These are phyloP conservation scores for Bungarus multicinctus DNA, from an alignment of 2,113 vertebrate species.

Conservation along the genomic window DNA sequence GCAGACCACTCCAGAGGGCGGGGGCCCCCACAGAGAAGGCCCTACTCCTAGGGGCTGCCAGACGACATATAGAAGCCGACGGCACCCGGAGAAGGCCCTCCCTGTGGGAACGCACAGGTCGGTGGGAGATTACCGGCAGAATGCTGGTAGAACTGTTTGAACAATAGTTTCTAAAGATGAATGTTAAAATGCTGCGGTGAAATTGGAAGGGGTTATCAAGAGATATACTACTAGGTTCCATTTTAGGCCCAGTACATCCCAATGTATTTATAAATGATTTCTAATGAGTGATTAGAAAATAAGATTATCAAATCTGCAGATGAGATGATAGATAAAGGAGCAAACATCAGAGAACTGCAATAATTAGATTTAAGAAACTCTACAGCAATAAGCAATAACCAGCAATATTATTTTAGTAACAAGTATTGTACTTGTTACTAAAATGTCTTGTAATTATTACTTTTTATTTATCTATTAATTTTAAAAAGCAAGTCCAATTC, in stretches of 20 bases:
- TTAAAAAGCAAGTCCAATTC: neutral
- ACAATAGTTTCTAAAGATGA: neutral
- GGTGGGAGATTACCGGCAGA: no score
- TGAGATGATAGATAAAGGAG: neutral
- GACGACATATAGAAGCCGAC: no score
- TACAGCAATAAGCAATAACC: neutral
- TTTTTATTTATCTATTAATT: neutral
- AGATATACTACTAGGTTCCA: neutral
- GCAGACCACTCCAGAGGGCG: no score
- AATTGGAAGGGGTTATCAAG: neutral
- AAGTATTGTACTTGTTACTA: neutral
- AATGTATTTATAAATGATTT: neutral
- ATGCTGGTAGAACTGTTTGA: neutral
- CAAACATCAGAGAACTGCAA: neutral
- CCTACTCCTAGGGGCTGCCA: no score
- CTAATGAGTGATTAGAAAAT: neutral
- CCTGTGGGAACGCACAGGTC: no score
- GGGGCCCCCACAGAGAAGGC: no score
- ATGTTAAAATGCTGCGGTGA: neutral
- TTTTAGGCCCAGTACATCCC: neutral
- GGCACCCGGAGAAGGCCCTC: no score
- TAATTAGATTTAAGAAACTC: neutral
- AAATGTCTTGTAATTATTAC: neutral
- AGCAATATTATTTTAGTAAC: neutral
- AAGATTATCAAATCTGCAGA: neutral